These are phyloP conservation scores for Caerostris darwini DNA, from an alignment of 1,140 invertebrate species.

Conservation along the genomic window DNA sequence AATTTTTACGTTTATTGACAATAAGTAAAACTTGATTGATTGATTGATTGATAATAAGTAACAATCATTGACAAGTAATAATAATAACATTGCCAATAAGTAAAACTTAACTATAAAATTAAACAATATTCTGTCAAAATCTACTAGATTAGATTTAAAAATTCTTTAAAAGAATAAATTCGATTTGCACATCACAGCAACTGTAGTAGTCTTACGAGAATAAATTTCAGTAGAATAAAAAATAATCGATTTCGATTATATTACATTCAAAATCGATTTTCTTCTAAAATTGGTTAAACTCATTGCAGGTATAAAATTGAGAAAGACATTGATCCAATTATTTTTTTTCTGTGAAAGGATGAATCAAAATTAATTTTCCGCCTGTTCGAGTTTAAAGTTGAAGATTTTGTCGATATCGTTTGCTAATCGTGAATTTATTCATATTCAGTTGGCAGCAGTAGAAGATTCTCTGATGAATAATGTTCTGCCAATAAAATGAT, in stretches of 20 bases:
- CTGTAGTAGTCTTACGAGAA: too few species aligned
- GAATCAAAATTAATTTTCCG: slow-evolving; percentile 47
- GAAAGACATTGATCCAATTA: not conserved
- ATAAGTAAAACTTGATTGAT: too few species aligned
- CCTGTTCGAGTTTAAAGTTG: not conserved
- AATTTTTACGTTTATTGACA: too few species aligned
- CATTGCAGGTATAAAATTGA: not conserved
- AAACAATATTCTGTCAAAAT: too few species aligned
- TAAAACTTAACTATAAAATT: too few species aligned
- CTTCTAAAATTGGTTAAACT: not conserved
- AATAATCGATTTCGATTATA: not conserved
- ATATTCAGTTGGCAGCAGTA: not conserved
- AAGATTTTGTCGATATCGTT: slow-evolving; percentile 9
- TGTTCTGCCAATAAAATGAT: slow-evolving; percentile 38
- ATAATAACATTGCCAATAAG: too few species aligned
- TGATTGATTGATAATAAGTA: too few species aligned
- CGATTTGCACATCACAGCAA: too few species aligned
- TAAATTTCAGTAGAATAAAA: not conserved
- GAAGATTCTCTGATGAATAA: not conserved
- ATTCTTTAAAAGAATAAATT: too few species aligned
- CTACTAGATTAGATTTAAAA: too few species aligned
- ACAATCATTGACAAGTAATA: too few species aligned
- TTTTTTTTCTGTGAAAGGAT: not conserved
- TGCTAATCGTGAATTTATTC: slow-evolving; percentile 33
- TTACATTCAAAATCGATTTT: not conserved